These are phyloP conservation scores for Polietes domitor DNA, from an alignment of 2,888 invertebrate genomes.

Conservation along the genomic window DNA sequence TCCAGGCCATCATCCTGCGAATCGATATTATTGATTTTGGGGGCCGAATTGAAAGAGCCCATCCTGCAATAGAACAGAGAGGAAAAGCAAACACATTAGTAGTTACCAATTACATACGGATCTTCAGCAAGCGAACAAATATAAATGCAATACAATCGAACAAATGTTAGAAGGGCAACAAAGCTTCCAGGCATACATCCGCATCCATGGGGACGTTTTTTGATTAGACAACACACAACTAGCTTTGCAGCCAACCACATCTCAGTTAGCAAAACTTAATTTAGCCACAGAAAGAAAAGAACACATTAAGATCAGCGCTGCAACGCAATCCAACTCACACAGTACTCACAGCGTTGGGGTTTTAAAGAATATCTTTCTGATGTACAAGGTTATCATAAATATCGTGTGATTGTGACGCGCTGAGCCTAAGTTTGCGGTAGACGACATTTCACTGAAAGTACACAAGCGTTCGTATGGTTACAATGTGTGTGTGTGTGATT, in stretches of 20 bases:
- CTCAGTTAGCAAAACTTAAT: not conserved
- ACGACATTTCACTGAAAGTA: conserved; percentile 71
- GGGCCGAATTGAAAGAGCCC: conserved; percentile 87
- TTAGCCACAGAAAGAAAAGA: not conserved
- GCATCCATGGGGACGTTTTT: not conserved
- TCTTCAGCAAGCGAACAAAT: not conserved
- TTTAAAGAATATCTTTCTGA: conserved; percentile 76
- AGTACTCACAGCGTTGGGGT: conserved; percentile 77
- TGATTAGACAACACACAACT: not conserved
- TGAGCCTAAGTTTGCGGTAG: conserved; percentile 67
- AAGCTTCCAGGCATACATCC: not conserved
- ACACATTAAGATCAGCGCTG: too few relatives aligned
- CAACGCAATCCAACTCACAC: not conserved
- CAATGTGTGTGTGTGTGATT: not conserved
- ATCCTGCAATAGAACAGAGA: conserved; percentile 81
- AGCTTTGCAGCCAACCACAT: not conserved
- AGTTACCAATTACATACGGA: not conserved
- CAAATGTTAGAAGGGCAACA: not conserved
- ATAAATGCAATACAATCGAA: not conserved
- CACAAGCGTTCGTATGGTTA: not conserved
- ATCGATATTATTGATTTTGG: conserved; percentile 85
- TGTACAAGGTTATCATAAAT: conserved; percentile 74
- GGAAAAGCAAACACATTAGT: conserved; percentile 68
- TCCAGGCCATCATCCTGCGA: conserved; percentile 83
- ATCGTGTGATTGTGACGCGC: conserved; percentile 73